Base-by-base conservation (phyloP, 2,888 invertebrate species). In the Furcula furcula region DNA sequence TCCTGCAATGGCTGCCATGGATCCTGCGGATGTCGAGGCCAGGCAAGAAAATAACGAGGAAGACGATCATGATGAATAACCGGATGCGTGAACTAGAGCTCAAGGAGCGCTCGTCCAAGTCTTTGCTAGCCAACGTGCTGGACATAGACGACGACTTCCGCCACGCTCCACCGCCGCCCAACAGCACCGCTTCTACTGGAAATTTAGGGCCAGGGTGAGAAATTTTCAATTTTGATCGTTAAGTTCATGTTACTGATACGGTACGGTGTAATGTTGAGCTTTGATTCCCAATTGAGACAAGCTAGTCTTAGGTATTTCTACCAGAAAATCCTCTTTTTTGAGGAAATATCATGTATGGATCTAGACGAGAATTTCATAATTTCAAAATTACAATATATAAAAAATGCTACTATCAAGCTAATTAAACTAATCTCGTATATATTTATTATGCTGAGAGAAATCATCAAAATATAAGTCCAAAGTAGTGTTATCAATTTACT, bases 1-100 rank as follows among this genome's bases (percentile, higher is more conserved):
- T 99, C 85, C 93, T 99, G 58, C 97, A 97, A 91, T 98, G 98
- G 98, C 91, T 99, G 75, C 99, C 99, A 43, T 98, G 97, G 96
- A 92, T 98, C 50, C 90, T 99, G 69, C 92, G 98, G 42, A 98
- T 99, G 98, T 94, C 94, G 69, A 93, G 98, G 69, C 99, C 98
- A 25, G 98, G 97, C 32, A 97, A 96, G 90, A 97, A 97, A 84
- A 96, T 97, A 68, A 95, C 97, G 39, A 91, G 96, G 60, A 97
- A 97, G 87, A 95, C 95, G 43, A 94, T 97, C 68, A 91, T 96
- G 88, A 94, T 96, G 93, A 94, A 93, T 75, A 95, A 95, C 76
- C 92, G 96, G 65, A 96, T 97, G 95, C 93, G 96, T 68, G 97
- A 98, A 80, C 85, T 97, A 77, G 97, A 97, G 84, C 89, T 98